Evolutionary conservation across 1,140 invertebrate species (phyloP), one percentile per base, ranked within the genome.

Genomic region (Globodera rostochiensis): DNA sequence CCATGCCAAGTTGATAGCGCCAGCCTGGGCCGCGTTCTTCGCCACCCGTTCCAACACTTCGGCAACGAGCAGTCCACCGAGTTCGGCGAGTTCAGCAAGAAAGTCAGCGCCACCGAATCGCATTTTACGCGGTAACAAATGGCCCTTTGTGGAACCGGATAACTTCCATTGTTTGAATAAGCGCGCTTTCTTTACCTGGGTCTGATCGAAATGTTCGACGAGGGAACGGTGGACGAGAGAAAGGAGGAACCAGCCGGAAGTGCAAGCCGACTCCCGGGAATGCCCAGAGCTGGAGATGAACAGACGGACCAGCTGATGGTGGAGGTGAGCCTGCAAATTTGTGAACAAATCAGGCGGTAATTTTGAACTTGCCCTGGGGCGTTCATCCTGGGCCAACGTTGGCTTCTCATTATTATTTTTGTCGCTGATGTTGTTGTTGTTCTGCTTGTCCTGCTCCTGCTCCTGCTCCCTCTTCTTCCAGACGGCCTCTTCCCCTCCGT

Each of bases 121-220:
- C 53, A 92, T 91, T 90, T 95, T 95, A 47, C 95, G 92, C 0
- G 94, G 93, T 0, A 93, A 91, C 83, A 94, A 93, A 69, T 95
- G 88, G 8, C 92, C 92, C n/a, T 93, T 92, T 15, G 69, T 8
- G 69, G 60, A 92, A 93, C 36, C 36, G 36, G 36, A 36, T 36
- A 1, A 36, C 36, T 36, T 36, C 36, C 36, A 36, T 36, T 36
- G 36, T 85, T 93, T 93, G 47, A 94, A 93, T 74, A 97, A 90
- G 87, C 96, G 94, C 86, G 95, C 94, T 73, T 94, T 94, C 95
- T 97, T 97, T 45, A 95, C 95, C 87, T 96, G 95, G 1, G 95
- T 91, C 88, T 91, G 71, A 82, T 47, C 45, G 6, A 82, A 9
- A 49, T 78, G 82, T 87, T 85, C 85, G 90, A 90, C 83, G 11